A percentile compares a stretch with the other conserved stretches of the same genome.
These are phyloP conservation scores for Neogale vison DNA, from an alignment of 2,113 vertebrate genomes.

Conservation along the genomic window DNA sequence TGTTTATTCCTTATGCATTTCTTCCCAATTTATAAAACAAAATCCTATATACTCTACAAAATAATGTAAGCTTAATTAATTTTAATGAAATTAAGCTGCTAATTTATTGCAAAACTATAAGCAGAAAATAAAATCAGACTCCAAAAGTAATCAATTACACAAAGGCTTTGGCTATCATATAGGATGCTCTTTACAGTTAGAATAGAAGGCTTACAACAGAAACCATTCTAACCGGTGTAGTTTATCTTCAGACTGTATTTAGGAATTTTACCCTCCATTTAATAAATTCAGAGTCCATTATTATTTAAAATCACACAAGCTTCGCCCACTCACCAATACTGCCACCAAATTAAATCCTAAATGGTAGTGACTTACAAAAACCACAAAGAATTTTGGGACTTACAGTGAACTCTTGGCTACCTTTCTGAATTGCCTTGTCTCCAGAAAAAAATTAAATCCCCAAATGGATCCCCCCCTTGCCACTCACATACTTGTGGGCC, in stretches of 20 bases:
- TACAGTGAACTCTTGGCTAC: neutral
- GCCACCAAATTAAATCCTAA: constrained; percentile 36
- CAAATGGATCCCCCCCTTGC: neutral
- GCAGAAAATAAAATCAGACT: neutral
- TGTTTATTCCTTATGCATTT: constrained; percentile 18
- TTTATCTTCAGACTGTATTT: constrained; percentile 9
- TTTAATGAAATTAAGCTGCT: constrained; percentile 42
- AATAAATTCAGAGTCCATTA: constrained; percentile 42
- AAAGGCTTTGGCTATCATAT: neutral
- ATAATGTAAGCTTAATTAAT: constrained; percentile 6
- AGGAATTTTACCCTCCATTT: constrained; percentile 27
- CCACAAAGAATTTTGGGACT: neutral
- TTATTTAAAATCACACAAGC: constrained; percentile 47
- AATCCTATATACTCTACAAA: neutral
- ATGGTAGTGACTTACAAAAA: neutral
- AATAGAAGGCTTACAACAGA: neutral
- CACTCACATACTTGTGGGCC: neutral
- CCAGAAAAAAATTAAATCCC: neutral
- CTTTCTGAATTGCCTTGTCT: neutral
- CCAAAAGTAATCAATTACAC: neutral
- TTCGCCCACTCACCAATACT: neutral
- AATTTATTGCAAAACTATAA: constrained; percentile 48
- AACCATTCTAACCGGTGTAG: constrained; percentile 36
- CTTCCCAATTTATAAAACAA: neutral
- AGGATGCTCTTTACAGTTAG: neutral